These are phyloP conservation scores for Tonatia bakeri DNA, from an alignment of 2,113 vertebrate genomes.

Conservation along the genomic window DNA sequence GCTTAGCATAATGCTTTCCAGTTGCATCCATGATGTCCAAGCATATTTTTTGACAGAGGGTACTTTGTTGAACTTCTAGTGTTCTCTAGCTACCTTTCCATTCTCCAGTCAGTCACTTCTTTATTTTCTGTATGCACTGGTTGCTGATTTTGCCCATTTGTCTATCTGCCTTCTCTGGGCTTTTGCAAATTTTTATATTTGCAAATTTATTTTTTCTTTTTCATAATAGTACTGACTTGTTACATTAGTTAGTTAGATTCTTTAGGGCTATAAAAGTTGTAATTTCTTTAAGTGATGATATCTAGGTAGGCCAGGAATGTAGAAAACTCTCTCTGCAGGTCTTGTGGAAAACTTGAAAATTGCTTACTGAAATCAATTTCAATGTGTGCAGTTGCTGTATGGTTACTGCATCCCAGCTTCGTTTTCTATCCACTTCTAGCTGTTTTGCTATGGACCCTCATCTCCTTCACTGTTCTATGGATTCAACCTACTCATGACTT, in stretches of 20 bases:
- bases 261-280: background rate
- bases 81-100: background rate
- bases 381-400: background rate
- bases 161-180: background rate
- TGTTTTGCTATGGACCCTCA: background rate
- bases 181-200: background rate
- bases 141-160: background rate
- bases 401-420: background rate
- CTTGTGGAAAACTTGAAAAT: background rate
- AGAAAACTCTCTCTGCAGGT: background rate
- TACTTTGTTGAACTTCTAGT: background rate
- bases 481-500: background rate
- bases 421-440: background rate
- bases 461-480: background rate
- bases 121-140: background rate
- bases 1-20: too few species aligned
- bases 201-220: background rate
- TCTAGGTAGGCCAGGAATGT: background rate
- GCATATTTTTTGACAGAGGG: too few species aligned
- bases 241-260: background rate
- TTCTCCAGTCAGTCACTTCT: background rate
- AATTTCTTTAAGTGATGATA: background rate
- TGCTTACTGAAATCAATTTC: background rate
- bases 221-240: background rate
- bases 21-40: too few species aligned